Percentiles rank a stretch among this genome's conserved stretches.
Evolutionary conservation across 2,888 invertebrate species (phyloP).

Genomic region (Callyntrura sp.): DNA sequence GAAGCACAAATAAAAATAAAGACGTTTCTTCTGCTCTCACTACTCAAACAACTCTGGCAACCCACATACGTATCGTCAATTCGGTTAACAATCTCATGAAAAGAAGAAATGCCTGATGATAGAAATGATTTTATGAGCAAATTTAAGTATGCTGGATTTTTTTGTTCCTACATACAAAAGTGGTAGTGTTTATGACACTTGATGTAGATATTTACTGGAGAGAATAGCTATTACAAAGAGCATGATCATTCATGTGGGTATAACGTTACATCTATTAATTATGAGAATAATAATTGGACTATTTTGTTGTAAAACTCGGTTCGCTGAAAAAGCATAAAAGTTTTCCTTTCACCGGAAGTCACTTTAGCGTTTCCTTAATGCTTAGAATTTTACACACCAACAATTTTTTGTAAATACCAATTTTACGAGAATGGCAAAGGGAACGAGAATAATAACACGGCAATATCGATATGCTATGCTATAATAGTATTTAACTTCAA

Average conservation of each 20-base stretch:
- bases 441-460: background rate
- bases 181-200: constrained; percentile 7
- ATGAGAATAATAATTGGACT: background rate
- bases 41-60: background rate
- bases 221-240: background rate
- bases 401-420: too few species aligned
- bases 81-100: background rate
- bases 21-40: background rate
- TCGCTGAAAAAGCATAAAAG: background rate
- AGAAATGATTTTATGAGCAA: constrained; percentile 17
- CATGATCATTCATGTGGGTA: background rate
- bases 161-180: background rate
- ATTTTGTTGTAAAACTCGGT: background rate
- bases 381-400: background rate
- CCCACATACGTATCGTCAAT: background rate
- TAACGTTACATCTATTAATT: constrained; percentile 17
- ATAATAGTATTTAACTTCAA: background rate
- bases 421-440: too few species aligned
- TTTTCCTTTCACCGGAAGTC: constrained; percentile 3
- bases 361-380: background rate
- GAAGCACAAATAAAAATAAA: constrained; percentile 6
- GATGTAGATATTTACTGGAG: background rate
- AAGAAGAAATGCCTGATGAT: background rate
- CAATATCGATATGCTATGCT: background rate
- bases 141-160: constrained; percentile 20